Conservation (phyloP, 2,113 vertebrate species). For the cat (Felis catus) region DNA sequence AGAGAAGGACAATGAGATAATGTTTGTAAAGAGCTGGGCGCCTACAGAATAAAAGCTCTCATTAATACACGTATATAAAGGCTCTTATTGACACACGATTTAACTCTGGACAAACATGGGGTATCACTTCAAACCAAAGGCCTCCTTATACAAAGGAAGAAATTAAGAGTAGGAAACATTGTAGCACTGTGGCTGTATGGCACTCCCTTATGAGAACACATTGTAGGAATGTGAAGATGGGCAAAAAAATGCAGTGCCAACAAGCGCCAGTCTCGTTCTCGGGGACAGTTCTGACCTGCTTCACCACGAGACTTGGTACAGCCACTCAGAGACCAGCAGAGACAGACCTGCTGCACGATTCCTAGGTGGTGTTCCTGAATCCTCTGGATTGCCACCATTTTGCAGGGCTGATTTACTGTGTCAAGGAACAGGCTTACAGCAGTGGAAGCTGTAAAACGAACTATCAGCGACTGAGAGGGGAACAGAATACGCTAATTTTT, state of each 20-base stretch:
- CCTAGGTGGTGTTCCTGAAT: neutral
- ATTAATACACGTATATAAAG: neutral
- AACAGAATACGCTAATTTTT: slow-evolving; percentile 25
- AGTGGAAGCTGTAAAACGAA: neutral
- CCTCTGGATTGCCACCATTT: neutral
- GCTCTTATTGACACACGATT: neutral
- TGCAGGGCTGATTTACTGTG: neutral
- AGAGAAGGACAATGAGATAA: neutral
- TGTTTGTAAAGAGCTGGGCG: neutral
- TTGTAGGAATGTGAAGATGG: neutral
- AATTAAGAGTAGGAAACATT: neutral
- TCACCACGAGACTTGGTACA: neutral
- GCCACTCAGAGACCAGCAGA: neutral
- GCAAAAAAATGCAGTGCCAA: neutral
- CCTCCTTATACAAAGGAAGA: neutral
- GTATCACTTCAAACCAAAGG: neutral
- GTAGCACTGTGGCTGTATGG: neutral
- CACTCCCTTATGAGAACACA: neutral
- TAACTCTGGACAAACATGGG: neutral
- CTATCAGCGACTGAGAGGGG: neutral
- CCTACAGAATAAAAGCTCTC: neutral
- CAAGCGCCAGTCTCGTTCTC: neutral
- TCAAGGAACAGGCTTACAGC: neutral
- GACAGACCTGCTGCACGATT: rapidly evolving
- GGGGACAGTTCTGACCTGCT: neutral